Conservation (phyloP, 1,140 invertebrate species). For the Brachionus rotundiformis region DNA sequence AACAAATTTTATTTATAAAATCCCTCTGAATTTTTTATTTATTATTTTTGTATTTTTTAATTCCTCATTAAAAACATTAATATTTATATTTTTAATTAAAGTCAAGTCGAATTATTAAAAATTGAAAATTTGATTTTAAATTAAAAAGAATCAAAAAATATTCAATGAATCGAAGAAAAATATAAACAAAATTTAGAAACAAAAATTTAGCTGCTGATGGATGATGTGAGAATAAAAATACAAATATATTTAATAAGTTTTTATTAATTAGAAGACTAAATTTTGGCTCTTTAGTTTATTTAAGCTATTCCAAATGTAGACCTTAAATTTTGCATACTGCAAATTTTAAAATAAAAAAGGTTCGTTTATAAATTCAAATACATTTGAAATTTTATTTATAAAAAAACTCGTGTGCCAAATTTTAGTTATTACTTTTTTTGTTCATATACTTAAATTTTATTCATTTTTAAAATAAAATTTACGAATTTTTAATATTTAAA, state of each 20-base stretch:
- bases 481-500: conserved; percentile 18
- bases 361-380: conserved; percentile 29
- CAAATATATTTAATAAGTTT: too few relatives aligned
- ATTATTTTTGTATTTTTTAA: too few relatives aligned
- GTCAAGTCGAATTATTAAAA: too few relatives aligned
- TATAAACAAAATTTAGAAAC: too few relatives aligned
- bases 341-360: not conserved
- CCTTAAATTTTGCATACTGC: not conserved
- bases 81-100: too few relatives aligned
- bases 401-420: conserved; percentile 32
- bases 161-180: too few relatives aligned
- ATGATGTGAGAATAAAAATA: not conserved
- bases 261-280: not conserved
- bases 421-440: not conserved
- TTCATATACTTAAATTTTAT: conserved; percentile 17
- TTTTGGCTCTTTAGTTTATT: not conserved
- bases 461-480: not conserved
- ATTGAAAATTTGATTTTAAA: too few relatives aligned
- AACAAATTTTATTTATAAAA: too few relatives aligned
- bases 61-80: too few relatives aligned
- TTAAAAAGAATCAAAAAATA: too few relatives aligned
- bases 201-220: too few relatives aligned
- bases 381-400: conserved; percentile 24
- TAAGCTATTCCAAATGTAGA: not conserved
- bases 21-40: too few relatives aligned